phyloP scores from a whole-genome alignment of 2,888 invertebrate species.

The Octonoba sinensis region DNA sequence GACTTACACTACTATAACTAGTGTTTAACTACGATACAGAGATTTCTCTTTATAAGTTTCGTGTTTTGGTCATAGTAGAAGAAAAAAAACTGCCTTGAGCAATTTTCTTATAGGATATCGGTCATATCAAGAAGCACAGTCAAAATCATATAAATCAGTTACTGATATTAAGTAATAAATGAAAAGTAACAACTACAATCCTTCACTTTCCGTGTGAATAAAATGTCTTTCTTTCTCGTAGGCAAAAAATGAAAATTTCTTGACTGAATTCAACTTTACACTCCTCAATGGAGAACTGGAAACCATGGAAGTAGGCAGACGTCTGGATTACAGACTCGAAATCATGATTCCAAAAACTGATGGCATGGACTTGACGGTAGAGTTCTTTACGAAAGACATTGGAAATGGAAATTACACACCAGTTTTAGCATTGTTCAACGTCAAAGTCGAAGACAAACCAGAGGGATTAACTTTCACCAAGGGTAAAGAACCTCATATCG shows the following conservation, averaged over 20 bases:
- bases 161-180: too few relatives aligned
- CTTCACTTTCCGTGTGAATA: too few relatives aligned
- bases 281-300: constrained; percentile 43
- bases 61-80: too few relatives aligned
- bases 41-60: too few relatives aligned
- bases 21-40: too few relatives aligned
- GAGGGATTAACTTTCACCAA: constrained; percentile 42
- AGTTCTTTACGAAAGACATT: constrained; percentile 65
- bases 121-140: too few relatives aligned
- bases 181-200: too few relatives aligned
- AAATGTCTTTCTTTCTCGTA: not conserved
- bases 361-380: constrained; percentile 62
- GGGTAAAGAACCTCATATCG: constrained; percentile 33
- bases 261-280: constrained; percentile 53
- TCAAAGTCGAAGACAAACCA: constrained; percentile 44
- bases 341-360: constrained; percentile 63
- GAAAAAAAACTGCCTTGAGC: too few relatives aligned
- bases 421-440: constrained; percentile 62
- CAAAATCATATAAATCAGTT: too few relatives aligned
- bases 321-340: constrained; percentile 54
- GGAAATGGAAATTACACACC: constrained; percentile 58
- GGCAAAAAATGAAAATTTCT: constrained; percentile 42
- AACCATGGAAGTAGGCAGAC: constrained; percentile 53
- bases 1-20: too few relatives aligned
- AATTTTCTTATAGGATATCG: too few relatives aligned